Conservation (phyloP, 2,888 invertebrate genomes). For the Oscheius sp. region DNA sequence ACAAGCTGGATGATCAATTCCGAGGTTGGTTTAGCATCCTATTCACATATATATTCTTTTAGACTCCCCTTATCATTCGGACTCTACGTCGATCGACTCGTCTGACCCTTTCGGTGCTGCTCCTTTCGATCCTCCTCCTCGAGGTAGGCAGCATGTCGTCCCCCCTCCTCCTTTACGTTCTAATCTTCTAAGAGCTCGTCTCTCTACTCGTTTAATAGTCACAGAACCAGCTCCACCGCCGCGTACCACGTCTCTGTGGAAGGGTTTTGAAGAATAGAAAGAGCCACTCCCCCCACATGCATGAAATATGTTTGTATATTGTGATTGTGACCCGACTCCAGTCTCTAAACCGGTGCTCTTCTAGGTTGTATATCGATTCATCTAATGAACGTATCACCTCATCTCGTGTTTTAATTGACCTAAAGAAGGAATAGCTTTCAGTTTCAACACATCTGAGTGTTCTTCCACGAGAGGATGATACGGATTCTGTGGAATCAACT, state of each 20-base stretch:
- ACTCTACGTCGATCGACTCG: slow-evolving; percentile 66
- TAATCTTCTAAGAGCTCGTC: neutral
- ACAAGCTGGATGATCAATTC: neutral
- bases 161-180: neutral
- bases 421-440: neutral
- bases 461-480: slow-evolving; percentile 26
- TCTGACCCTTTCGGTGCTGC: slow-evolving; percentile 73
- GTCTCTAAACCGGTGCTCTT: slow-evolving; percentile 17
- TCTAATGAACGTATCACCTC: neutral
- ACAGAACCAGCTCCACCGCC: slow-evolving; percentile 14
- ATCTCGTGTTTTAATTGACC: neutral
- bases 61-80: slow-evolving; percentile 25
- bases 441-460: slow-evolving; percentile 1
- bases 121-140: slow-evolving; percentile 70
- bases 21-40: neutral
- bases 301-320: slow-evolving; percentile 3
- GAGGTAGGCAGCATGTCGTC: slow-evolving; percentile 16
- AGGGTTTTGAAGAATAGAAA: slow-evolving; percentile 14
- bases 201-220: neutral
- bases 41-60: neutral
- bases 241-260: slow-evolving; percentile 29
- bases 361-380: neutral
- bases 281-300: neutral
- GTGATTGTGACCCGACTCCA: slow-evolving; percentile 15
- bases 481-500: slow-evolving; percentile 43